Evolutionary conservation across 2,888 invertebrate genomes (phyloP).

Genomic region (Ditula angustiorana): DNA sequence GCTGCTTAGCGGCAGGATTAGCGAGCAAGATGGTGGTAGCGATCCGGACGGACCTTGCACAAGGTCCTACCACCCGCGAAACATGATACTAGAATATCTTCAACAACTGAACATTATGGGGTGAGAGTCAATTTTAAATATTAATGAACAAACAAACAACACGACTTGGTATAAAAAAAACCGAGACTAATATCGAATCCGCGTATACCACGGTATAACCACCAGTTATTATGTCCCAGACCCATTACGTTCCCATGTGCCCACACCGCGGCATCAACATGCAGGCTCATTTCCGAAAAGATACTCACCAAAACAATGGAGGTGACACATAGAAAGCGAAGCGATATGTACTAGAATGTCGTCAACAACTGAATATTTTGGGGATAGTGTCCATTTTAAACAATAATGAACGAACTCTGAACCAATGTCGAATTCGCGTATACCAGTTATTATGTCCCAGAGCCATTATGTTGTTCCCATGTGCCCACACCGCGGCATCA

Average conservation of each 20-base stretch:
- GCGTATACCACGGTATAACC: background rate
- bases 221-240: constrained; percentile 9
- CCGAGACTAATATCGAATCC: constrained; percentile 6
- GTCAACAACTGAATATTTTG: too few relatives aligned
- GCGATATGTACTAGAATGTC: too few relatives aligned
- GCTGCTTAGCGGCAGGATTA: too few relatives aligned
- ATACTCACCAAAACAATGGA: constrained; percentile 7
- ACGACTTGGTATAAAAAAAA: background rate
- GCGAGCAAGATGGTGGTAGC: too few relatives aligned
- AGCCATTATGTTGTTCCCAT: constrained; percentile 23
- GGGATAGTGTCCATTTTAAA: too few relatives aligned
- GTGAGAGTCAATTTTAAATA: too few relatives aligned
- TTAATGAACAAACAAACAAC: background rate
- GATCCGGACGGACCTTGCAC: too few relatives aligned
- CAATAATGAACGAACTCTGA: background rate
- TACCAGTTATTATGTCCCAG: constrained; percentile 6
- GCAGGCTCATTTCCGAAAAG: constrained; percentile 16
- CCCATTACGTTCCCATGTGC: constrained; percentile 19
- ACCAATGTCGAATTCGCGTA: constrained; percentile 8
- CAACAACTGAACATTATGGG: too few relatives aligned
- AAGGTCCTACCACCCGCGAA: too few relatives aligned
- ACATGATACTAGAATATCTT: too few relatives aligned
- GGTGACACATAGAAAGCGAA: background rate
- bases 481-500: background rate
- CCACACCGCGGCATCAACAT: background rate